phyloP scores from a whole-genome alignment of 2,113 vertebrate genomes.

The Hystrix cristata region DNA sequence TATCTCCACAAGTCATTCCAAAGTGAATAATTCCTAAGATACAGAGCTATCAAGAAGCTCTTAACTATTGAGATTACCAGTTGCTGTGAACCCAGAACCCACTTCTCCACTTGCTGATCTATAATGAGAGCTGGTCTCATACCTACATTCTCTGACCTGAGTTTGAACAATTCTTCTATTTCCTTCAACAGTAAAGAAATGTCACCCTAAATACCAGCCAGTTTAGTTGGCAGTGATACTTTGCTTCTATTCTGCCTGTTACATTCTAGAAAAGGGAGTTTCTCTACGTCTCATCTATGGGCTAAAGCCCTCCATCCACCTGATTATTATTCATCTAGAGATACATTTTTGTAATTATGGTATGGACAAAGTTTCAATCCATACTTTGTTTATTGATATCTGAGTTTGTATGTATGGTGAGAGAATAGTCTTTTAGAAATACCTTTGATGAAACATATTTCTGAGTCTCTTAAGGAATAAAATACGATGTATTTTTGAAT shows the following conservation, averaged over 20 bases:
- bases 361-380: not conserved
- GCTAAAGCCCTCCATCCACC: not conserved
- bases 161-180: not conserved
- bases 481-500: not conserved
- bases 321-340: not conserved
- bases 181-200: not conserved
- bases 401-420: not conserved
- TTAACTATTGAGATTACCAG: not conserved
- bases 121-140: not conserved
- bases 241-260: not conserved
- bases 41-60: not conserved
- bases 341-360: not conserved
- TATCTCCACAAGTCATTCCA: not conserved
- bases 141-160: not conserved
- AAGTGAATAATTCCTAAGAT: not conserved
- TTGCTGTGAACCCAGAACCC: not conserved
- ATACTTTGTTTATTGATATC: not conserved
- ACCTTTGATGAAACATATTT: not conserved
- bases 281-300: not conserved
- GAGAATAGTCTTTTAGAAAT: constrained; percentile 4
- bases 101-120: not conserved
- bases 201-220: not conserved
- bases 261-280: not conserved
- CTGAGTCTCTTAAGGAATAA: not conserved
- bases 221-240: not conserved